Conservation (phyloP, 2,797 vertebrate species). For the Periophthalmus magnuspinnatus region DNA sequence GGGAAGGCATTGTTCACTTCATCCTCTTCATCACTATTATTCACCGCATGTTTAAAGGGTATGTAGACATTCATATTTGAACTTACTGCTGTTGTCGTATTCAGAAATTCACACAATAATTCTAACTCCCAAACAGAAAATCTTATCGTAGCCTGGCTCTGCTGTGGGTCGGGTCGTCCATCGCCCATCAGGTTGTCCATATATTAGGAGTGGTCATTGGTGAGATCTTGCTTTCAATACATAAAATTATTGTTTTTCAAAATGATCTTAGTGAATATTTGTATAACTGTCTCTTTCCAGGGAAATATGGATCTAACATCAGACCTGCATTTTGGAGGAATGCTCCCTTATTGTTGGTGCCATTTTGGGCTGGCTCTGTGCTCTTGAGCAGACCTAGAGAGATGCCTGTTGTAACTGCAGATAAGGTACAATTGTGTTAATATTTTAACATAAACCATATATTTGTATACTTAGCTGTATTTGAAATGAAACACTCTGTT, state of each 20-base stretch:
- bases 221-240: conserved; percentile 46
- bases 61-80: conserved; percentile 22
- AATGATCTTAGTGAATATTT: neutral
- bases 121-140: conserved; percentile 57
- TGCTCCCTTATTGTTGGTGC: conserved; percentile 78
- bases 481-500: neutral
- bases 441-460: neutral
- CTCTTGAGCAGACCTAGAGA: conserved; percentile 76
- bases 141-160: conserved; percentile 82
- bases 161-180: conserved; percentile 88
- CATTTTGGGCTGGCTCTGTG: conserved; percentile 79
- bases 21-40: conserved; percentile 82
- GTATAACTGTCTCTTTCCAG: conserved; percentile 60
- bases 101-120: neutral
- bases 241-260: neutral
- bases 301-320: conserved; percentile 87
- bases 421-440: conserved; percentile 71
- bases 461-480: neutral
- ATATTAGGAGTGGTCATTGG: conserved; percentile 86
- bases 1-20: conserved; percentile 86
- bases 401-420: conserved; percentile 65
- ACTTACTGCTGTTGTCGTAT: neutral
- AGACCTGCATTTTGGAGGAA: conserved; percentile 83
- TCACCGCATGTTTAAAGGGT: conserved; percentile 78
- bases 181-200: conserved; percentile 84